Evolutionary conservation across 2,113 vertebrate genomes (phyloP).

Genomic region (Rhinopithecus roxellana): DNA sequence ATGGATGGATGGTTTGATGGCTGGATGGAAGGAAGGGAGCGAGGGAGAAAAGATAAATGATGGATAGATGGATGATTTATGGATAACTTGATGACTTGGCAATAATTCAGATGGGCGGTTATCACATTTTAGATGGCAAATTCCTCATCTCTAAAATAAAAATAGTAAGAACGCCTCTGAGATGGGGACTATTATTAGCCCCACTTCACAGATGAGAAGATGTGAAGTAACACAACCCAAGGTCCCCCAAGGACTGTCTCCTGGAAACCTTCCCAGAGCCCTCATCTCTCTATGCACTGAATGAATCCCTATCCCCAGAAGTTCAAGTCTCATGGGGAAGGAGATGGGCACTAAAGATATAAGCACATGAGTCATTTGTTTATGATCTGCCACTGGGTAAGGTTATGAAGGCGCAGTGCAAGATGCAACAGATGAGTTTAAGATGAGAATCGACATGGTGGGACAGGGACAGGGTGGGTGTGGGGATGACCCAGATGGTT

Average conservation of each 20-base stretch:
- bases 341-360: not conserved
- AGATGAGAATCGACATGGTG: fast-evolving
- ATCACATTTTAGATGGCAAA: not conserved
- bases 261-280: not conserved
- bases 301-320: fast-evolving
- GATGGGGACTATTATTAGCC: not conserved
- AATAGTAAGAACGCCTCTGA: not conserved
- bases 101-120: not conserved
- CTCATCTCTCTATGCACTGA: fast-evolving
- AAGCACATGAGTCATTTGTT: fast-evolving
- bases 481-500: not conserved
- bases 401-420: fast-evolving
- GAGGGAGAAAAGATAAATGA: not conserved
- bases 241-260: not conserved
- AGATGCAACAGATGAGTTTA: fast-evolving
- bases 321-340: not conserved
- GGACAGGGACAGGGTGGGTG: not conserved
- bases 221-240: not conserved
- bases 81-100: not conserved
- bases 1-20: not conserved
- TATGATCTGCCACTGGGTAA: fast-evolving
- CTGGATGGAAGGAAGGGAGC: fast-evolving
- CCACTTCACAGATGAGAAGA: not conserved
- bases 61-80: not conserved
- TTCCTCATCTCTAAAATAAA: not conserved